These are phyloP conservation scores for Drosophila anomelani DNA, from an alignment of 2,888 invertebrate genomes.

Conservation along the genomic window DNA sequence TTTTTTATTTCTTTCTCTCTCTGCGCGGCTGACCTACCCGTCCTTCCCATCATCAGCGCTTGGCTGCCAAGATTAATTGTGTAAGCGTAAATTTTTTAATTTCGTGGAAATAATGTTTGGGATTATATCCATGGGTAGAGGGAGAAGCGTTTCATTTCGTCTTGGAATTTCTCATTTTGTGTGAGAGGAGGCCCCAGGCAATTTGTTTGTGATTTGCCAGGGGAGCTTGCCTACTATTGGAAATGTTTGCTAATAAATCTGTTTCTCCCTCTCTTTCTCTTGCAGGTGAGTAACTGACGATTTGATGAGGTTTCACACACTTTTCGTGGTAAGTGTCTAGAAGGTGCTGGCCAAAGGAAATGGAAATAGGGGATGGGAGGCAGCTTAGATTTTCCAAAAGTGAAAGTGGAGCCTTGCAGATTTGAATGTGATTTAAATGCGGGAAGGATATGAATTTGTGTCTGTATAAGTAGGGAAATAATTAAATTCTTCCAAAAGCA, in stretches of 20 bases:
- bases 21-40: constrained; percentile 10
- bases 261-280: constrained; percentile 15
- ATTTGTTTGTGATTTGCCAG: constrained; percentile 67
- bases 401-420: constrained; percentile 3
- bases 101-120: constrained; percentile 75
- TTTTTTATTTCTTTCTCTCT: background rate
- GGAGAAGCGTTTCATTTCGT: constrained; percentile 25
- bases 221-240: constrained; percentile 21
- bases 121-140: constrained; percentile 16
- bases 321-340: constrained; percentile 24
- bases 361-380: background rate
- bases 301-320: constrained; percentile 21
- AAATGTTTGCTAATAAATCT: constrained; percentile 43
- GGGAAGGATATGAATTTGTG: background rate
- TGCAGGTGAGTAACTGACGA: constrained; percentile 61
- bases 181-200: constrained; percentile 42
- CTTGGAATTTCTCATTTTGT: constrained; percentile 64
- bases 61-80: constrained; percentile 71
- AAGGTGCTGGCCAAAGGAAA: background rate
- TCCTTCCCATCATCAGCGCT: constrained; percentile 1
- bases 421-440: background rate
- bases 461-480: background rate
- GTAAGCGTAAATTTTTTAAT: constrained; percentile 80
- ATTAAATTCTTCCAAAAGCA: background rate
- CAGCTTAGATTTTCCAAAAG: background rate